Base-by-base conservation (phyloP, 2,888 invertebrate genomes). In the Dexiosoma caninum region DNA sequence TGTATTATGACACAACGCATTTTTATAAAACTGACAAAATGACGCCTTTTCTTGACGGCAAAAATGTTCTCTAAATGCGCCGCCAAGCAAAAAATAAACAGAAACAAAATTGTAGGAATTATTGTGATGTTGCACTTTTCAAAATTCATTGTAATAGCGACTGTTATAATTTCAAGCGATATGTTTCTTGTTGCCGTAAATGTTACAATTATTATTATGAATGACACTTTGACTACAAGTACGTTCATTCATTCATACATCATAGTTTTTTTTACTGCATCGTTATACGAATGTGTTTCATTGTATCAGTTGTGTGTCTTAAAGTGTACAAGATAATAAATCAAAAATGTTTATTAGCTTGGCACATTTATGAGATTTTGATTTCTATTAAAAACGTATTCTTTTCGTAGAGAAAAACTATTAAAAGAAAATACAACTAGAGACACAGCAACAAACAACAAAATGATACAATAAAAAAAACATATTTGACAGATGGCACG, bases 401-500 rank as follows among this genome's bases (percentile, higher is more conserved):
- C 67, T 44, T 69, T 72, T 62, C 62, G 62, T 57, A 76, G 40
- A 8, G 32, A 70, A 35, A 49, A 30, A 42, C 10, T 23, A 67
- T 60, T 60, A 30, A 44, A 51, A 66, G 35, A 49, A 8, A 12
- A 16, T n/a, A n/a, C n/a, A n/a, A n/a, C n/a, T n/a, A n/a, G n/a
- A n/a, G n/a, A 40, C 30, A 30, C 46, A 71, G n/a, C n/a, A 60
- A 64, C 59, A 64, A 66, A 57, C 59, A 27, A 19, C 4, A 12
- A 59, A 67, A 76, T 37, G 57, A 66, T 44, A 71, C 51, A 60
- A 27, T 30, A 49, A 57, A 23, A 46, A 69, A 74, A 59, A 42
- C 2, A 19, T 69, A 77, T 77, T 74, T 77, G 81, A 81, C 77
- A 81, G 77, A 80, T 80, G 83, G 80, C 83, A 83, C 81, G 81